Evolutionary conservation across 2,888 invertebrate genomes (phyloP).

Genomic region (Alcis repandata): DNA sequence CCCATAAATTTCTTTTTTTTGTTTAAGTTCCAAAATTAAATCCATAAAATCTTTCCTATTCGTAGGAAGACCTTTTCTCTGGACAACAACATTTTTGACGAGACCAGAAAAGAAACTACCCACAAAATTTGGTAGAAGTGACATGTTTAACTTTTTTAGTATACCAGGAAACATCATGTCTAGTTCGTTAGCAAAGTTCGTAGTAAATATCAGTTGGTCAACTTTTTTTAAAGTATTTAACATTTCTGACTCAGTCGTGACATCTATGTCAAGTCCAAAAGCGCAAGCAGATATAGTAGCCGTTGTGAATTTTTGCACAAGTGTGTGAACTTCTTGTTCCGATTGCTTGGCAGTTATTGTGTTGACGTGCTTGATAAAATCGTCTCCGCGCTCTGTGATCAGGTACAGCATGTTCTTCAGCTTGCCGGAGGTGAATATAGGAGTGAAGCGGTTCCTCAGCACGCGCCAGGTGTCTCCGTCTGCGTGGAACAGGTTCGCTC

Average conservation of each 20-base stretch:
- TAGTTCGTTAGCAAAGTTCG: constrained; percentile 49
- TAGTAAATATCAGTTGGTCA: constrained; percentile 44
- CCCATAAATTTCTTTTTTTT: constrained; percentile 51
- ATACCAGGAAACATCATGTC: constrained; percentile 64
- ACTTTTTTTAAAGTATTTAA: constrained; percentile 41
- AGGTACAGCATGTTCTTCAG: constrained; percentile 69
- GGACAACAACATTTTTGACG: constrained; percentile 49
- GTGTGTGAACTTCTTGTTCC: constrained; percentile 53
- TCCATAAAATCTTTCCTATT: constrained; percentile 67
- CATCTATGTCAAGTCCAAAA: constrained; percentile 61
- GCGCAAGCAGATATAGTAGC: constrained; percentile 60
- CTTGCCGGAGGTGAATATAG: constrained; percentile 69
- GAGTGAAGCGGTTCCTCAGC: constrained; percentile 62
- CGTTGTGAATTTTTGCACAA: constrained; percentile 60
- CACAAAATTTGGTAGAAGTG: constrained; percentile 51
- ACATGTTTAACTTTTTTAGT: constrained; percentile 52
- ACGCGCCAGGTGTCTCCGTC: constrained; percentile 64
- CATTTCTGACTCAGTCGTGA: constrained; percentile 39
- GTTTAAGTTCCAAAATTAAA: constrained; percentile 60
- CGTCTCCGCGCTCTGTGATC: constrained; percentile 57
- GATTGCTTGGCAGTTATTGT: constrained; percentile 36
- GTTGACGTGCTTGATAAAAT: constrained; percentile 53
- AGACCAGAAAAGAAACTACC: constrained; percentile 54
- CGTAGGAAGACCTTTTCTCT: constrained; percentile 58
- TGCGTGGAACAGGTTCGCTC: constrained; percentile 64